A percentile compares a stretch with the other conserved stretches of the same genome.
Conservation (phyloP, 2,797 vertebrate genomes). For the Microchirus variegatus region DNA sequence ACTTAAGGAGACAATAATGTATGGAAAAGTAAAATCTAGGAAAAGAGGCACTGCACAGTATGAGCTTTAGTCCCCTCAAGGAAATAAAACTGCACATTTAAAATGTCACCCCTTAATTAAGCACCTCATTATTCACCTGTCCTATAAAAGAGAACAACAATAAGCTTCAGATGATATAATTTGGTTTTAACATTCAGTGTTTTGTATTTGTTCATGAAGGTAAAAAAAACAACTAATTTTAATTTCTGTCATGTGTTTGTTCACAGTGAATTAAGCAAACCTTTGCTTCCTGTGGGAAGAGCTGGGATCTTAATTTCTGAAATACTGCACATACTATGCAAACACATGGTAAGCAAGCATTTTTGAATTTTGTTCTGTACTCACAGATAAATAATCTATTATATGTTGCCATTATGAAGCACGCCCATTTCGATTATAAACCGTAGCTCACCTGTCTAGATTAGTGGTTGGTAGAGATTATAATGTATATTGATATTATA, state of each 20-base stretch:
- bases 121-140: too few species aligned
- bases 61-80: too few species aligned
- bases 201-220: not conserved
- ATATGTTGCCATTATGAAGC: not conserved
- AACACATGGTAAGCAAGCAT: conserved; percentile 90
- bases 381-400: too few species aligned
- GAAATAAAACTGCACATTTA: too few species aligned
- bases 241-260: conserved; percentile 53
- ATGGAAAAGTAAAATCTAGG: not conserved
- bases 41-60: not conserved
- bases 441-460: too few species aligned
- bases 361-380: not conserved
- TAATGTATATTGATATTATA: too few species aligned
- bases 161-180: too few species aligned
- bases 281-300: conserved; percentile 96
- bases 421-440: too few species aligned
- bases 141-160: too few species aligned
- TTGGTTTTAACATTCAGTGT: not conserved
- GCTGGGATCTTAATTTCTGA: conserved; percentile 94
- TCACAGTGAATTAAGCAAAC: conserved; percentile 97
- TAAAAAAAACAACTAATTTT: not conserved
- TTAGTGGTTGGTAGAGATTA: too few species aligned
- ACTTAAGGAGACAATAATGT: not conserved
- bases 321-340: conserved; percentile 99
- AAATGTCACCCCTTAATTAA: too few species aligned